These are phyloP conservation scores for Mirounga angustirostris DNA, from an alignment of 2,113 vertebrate species.

Conservation along the genomic window DNA sequence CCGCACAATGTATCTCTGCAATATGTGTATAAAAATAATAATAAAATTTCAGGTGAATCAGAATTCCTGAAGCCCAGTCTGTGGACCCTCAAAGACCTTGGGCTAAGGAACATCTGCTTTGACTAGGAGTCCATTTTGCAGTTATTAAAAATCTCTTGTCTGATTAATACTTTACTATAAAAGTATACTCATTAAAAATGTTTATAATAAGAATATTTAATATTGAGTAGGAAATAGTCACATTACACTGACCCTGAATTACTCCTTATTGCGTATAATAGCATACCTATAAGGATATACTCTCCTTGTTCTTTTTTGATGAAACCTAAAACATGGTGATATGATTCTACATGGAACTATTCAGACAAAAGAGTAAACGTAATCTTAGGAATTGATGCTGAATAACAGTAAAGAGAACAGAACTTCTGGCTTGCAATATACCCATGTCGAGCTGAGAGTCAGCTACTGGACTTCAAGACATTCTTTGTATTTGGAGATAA, in stretches of 20 bases:
- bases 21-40: neutral
- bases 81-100: neutral
- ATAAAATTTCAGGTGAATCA: slow-evolving; percentile 1
- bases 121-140: neutral
- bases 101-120: slow-evolving; percentile 44
- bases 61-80: neutral
- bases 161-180: slow-evolving; percentile 23
- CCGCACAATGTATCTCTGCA: neutral
- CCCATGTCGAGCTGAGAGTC: neutral
- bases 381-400: neutral
- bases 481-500: neutral
- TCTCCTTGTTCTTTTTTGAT: neutral
- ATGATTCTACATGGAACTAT: neutral
- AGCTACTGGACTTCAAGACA: slow-evolving; percentile 8
- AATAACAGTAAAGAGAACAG: neutral
- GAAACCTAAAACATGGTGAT: neutral
- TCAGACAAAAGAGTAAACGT: slow-evolving; percentile 37
- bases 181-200: neutral
- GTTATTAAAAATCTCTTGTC: slow-evolving; percentile 21
- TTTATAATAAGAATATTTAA: slow-evolving; percentile 28
- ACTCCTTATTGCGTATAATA: neutral
- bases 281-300: neutral
- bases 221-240: neutral
- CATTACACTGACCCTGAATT: neutral
- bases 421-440: neutral